These are phyloP conservation scores for Mycteria americana DNA, from an alignment of 2,797 vertebrate genomes.

Conservation along the genomic window DNA sequence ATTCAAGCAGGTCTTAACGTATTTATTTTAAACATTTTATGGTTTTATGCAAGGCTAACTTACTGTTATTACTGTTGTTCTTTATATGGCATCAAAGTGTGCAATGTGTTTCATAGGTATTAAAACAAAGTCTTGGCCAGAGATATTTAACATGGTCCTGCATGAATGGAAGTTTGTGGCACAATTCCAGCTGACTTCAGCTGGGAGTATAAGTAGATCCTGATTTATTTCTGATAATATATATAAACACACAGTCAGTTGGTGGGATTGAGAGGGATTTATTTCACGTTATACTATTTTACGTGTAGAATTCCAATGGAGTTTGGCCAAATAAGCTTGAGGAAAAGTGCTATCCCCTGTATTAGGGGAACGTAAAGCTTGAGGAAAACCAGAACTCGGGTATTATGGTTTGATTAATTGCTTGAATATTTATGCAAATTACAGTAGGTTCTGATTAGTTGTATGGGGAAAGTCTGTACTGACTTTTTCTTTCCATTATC, in stretches of 20 bases:
- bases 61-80: neutral
- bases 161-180: neutral
- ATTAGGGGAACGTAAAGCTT: neutral
- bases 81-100: neutral
- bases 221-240: neutral
- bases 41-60: neutral
- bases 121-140: neutral
- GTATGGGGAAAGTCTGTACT: neutral
- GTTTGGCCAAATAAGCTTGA: neutral
- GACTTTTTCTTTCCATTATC: neutral
- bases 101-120: neutral
- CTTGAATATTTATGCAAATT: neutral
- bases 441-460: neutral
- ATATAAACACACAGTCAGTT: neutral
- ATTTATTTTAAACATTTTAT: neutral
- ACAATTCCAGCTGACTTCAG: neutral
- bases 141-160: neutral
- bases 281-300: neutral
- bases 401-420: neutral
- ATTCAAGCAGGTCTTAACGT: neutral
- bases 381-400: neutral
- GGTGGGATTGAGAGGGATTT: neutral
- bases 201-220: neutral
- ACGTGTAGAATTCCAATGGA: neutral
- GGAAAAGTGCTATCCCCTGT: neutral